phyloP scores from a whole-genome alignment of 2,113 vertebrate genomes.

The Neodontobutis hainanensis region DNA sequence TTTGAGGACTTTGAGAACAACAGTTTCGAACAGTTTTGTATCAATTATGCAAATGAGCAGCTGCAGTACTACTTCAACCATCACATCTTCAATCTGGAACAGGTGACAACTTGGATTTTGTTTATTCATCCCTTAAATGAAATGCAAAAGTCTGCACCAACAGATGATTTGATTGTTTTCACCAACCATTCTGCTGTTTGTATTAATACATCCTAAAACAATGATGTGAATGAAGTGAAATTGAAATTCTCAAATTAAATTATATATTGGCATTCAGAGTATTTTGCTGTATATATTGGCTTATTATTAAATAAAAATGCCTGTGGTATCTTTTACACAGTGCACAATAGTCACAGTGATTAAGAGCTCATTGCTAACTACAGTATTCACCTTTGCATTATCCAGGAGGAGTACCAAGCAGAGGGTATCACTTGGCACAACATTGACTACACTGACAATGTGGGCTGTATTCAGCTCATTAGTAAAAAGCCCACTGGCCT shows the following conservation, averaged over 20 bases:
- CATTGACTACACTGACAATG: conserved; percentile 97
- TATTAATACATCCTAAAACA: no score
- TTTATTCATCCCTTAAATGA: neutral
- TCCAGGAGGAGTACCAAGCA: conserved; percentile 94
- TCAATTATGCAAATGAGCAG: conserved; percentile 99
- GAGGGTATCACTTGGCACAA: conserved; percentile 98
- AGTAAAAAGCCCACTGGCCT: conserved; percentile 98
- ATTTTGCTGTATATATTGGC: neutral
- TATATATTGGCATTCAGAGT: no score
- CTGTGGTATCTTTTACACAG: neutral
- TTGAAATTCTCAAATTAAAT: no score
- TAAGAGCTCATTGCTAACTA: neutral
- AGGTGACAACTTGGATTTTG: conserved; percentile 78
- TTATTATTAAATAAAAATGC: neutral
- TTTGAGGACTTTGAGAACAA: conserved; percentile 97
- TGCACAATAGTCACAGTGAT: neutral
- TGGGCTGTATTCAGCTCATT: conserved; percentile 96
- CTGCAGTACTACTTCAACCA: conserved; percentile 99
- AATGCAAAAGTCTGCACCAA: neutral
- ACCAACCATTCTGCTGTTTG: no score
- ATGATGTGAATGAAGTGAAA: no score
- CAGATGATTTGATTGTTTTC: neutral
- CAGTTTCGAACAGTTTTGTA: conserved; percentile 98
- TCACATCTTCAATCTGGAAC: conserved; percentile 97
- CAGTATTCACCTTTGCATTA: neutral